Percentiles rank a stretch among this genome's conserved stretches.
Conservation (phyloP, 2,888 invertebrate species). For the Neoscelio sp. region DNA sequence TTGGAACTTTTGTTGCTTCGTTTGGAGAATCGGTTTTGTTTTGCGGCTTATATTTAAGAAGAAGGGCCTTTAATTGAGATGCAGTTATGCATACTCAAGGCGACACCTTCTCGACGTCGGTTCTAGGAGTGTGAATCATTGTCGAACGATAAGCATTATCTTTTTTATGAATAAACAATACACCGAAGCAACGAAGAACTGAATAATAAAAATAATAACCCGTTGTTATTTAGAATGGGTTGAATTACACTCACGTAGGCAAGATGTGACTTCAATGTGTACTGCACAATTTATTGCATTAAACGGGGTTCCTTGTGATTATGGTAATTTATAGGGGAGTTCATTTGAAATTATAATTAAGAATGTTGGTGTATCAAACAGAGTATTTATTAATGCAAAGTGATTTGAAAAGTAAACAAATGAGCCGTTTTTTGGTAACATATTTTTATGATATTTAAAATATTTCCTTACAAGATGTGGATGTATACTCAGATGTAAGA, state of each 20-base stretch:
- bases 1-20: too few relatives aligned
- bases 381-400: too few relatives aligned
- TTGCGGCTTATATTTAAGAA: too few relatives aligned
- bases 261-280: slow-evolving; percentile 48
- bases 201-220: slow-evolving; percentile 58
- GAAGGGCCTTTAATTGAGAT: slow-evolving; percentile 41
- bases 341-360: slow-evolving; percentile 50
- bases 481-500: too few relatives aligned
- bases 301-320: slow-evolving; percentile 27
- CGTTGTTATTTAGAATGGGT: slow-evolving; percentile 58
- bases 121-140: slow-evolving; percentile 77
- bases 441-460: too few relatives aligned
- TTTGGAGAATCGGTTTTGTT: too few relatives aligned
- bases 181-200: slow-evolving; percentile 42
- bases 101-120: slow-evolving; percentile 79
- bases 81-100: slow-evolving; percentile 71
- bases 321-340: slow-evolving; percentile 38
- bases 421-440: too few relatives aligned
- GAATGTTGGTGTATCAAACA: too few relatives aligned
- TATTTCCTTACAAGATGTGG: too few relatives aligned
- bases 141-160: slow-evolving; percentile 73
- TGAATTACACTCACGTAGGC: slow-evolving; percentile 56
- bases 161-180: slow-evolving; percentile 67
- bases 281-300: slow-evolving; percentile 48
- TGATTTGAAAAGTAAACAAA: slow-evolving; percentile 5